A percentile compares a stretch with the other conserved stretches of the same genome.
phyloP scores from a whole-genome alignment of 2,888 invertebrate genomes.

The Drosophila longiperda region DNA sequence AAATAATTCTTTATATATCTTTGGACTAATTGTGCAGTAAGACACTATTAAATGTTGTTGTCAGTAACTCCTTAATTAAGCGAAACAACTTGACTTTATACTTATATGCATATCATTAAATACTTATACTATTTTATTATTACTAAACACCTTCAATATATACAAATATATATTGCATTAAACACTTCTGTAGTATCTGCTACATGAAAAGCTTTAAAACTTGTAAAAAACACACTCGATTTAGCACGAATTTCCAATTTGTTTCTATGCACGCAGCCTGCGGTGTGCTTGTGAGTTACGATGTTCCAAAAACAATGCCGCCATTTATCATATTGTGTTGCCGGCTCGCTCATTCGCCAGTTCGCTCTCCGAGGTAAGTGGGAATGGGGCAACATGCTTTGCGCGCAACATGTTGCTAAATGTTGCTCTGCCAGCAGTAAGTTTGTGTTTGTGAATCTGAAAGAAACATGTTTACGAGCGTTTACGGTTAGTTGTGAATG shows the following conservation, averaged over 20 bases:
- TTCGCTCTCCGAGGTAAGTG: constrained; percentile 33
- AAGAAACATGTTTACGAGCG: constrained; percentile 79
- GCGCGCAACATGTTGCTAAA: constrained; percentile 53
- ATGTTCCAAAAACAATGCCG: constrained; percentile 75
- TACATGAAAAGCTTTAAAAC: not conserved
- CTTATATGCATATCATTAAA: too few relatives aligned
- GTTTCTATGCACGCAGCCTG: constrained; percentile 43
- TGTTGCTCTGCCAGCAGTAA: constrained; percentile 45
- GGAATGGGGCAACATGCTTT: constrained; percentile 45
- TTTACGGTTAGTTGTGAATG: constrained; percentile 83
- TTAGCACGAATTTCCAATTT: not conserved
- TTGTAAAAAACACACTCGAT: not conserved
- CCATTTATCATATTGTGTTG: constrained; percentile 77
- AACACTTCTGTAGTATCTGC: not conserved
- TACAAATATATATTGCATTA: not conserved
- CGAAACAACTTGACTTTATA: too few relatives aligned
- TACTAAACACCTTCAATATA: not conserved
- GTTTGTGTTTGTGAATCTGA: constrained; percentile 54
- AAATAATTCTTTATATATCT: not conserved
- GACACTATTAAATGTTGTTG: not conserved
- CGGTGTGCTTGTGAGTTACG: constrained; percentile 42
- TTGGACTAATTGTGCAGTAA: not conserved
- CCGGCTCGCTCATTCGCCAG: constrained; percentile 59
- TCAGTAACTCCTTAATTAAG: too few relatives aligned
- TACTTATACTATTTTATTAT: too few relatives aligned